A percentile compares a stretch with the other conserved stretches of the same genome.
Conservation (phyloP, 2,113 vertebrate species). For the Coryphaenoides rupestris region DNA sequence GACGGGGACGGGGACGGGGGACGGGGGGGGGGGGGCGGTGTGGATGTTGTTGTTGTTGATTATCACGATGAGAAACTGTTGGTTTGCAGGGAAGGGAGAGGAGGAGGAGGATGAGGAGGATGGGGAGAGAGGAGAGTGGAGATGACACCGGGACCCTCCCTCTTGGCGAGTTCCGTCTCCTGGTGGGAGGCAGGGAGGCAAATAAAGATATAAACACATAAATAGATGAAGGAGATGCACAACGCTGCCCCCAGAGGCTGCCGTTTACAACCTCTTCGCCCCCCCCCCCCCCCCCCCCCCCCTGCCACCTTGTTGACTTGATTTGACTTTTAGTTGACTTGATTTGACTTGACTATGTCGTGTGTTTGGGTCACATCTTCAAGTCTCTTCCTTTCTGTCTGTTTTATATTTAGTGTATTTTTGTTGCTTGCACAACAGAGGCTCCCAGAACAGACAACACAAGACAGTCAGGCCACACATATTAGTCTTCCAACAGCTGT, state of each 20-base stretch:
- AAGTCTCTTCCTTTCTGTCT: constrained; percentile 1
- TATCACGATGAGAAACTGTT: constrained; percentile 33
- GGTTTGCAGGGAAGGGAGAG: constrained; percentile 35
- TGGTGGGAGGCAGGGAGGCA: constrained; percentile 36
- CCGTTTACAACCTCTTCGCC: too few species aligned
- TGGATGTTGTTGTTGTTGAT: constrained; percentile 33
- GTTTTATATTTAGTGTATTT: too few species aligned
- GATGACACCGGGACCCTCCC: constrained; percentile 45
- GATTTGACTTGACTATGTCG: neutral
- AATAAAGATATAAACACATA: too few species aligned
- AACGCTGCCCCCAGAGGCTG: neutral
- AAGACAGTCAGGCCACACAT: neutral
- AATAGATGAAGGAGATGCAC: constrained; percentile 4
- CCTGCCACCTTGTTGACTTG: too few species aligned
- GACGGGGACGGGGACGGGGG: too few species aligned
- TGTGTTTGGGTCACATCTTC: neutral
- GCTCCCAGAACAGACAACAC: constrained; percentile 13
- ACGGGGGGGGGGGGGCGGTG: too few species aligned
- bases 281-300: too few species aligned
- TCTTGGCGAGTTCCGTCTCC: constrained; percentile 27
- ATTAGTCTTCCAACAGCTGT: too few species aligned
- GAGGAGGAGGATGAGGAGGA: constrained; percentile 25
- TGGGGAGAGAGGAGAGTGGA: constrained; percentile 41
- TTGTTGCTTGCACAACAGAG: constrained; percentile 18
- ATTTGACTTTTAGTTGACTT: too few species aligned